phyloP scores from a whole-genome alignment of 2,797 vertebrate genomes.

The Choloepus didactylus region DNA sequence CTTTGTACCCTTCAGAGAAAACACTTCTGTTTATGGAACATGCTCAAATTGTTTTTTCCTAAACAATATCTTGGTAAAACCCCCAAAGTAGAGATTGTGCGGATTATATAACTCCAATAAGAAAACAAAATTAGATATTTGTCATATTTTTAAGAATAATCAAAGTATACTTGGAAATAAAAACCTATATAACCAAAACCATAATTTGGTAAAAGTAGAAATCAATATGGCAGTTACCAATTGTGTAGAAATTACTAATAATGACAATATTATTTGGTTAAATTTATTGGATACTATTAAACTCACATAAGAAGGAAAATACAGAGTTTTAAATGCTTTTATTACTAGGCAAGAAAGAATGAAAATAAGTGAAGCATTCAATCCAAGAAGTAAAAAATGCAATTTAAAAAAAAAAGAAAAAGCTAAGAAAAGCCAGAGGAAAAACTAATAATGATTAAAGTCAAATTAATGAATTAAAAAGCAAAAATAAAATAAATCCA shows the following conservation, averaged over 20 bases:
- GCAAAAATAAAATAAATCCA: constrained; percentile 17
- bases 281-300: neutral
- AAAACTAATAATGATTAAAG: constrained; percentile 23
- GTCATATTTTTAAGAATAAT: constrained; percentile 8
- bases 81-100: neutral
- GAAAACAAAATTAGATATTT: constrained; percentile 25
- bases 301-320: constrained; percentile 27
- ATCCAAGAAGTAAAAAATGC: neutral
- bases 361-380: constrained; percentile 22
- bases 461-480: constrained; percentile 16
- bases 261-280: neutral
- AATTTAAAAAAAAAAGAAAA: neutral
- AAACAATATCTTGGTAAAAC: neutral
- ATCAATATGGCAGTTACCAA: neutral
- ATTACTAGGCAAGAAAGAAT: constrained; percentile 41
- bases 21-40: neutral
- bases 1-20: neutral
- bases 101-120: neutral
- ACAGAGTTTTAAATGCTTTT: constrained; percentile 20
- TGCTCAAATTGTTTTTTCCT: neutral
- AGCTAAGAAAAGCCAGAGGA: neutral
- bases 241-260: constrained; percentile 1
- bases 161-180: neutral
- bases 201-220: neutral
- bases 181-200: neutral